Conservation (phyloP, 2,888 invertebrate genomes). For the Tipula helvola region DNA sequence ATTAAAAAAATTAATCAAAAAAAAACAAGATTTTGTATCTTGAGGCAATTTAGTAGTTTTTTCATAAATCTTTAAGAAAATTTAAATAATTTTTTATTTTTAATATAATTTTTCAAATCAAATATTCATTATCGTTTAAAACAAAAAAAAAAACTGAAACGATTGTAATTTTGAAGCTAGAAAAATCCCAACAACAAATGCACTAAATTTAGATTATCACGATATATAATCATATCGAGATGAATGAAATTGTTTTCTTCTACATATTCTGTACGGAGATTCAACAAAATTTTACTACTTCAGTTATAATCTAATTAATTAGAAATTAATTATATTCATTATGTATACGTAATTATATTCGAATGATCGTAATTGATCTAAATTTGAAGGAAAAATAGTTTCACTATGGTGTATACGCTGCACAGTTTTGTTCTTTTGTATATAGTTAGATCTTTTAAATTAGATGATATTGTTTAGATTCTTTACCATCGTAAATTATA, state of each 20-base stretch:
- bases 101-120: not conserved
- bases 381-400: not conserved
- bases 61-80: not conserved
- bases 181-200: not conserved
- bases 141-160: not conserved
- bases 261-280: not conserved
- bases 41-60: not conserved
- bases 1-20: not conserved
- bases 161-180: not conserved
- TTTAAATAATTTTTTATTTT: not conserved
- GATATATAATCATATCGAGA: not conserved
- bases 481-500: not conserved
- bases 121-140: not conserved
- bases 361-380: not conserved
- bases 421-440: not conserved
- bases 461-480: not conserved
- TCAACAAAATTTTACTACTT: not conserved
- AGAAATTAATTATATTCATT: not conserved
- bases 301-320: not conserved
- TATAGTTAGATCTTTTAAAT: not conserved
- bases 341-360: not conserved
- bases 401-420: not conserved
- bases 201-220: slow-evolving; percentile 4
- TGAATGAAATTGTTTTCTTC: not conserved
- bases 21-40: not conserved